Evolutionary conservation across 2,888 invertebrate species (phyloP).

Genomic region (Crossocerus cetratus): DNA sequence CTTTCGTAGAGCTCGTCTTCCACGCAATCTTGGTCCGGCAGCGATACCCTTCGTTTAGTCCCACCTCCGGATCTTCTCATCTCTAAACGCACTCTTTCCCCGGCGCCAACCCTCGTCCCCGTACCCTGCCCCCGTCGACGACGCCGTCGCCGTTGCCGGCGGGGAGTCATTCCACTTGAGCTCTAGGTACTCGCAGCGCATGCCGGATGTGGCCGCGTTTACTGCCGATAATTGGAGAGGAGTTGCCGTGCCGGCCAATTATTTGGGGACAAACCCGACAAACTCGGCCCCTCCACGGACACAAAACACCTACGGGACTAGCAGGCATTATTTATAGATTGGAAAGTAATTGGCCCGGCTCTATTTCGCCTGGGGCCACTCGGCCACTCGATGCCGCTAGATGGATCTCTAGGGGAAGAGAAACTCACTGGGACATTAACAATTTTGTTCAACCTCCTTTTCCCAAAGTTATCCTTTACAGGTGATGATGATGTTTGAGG

Average conservation of each 20-base stretch:
- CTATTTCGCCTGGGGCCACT: no score
- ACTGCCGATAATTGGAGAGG: slow-evolving; percentile 76
- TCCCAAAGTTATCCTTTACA: neutral
- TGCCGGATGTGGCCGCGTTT: slow-evolving; percentile 76
- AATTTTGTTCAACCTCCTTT: neutral
- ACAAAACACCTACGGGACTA: neutral
- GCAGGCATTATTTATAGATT: neutral
- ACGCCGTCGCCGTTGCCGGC: slow-evolving; percentile 52
- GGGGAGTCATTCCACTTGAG: slow-evolving; percentile 51
- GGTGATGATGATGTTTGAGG: neutral
- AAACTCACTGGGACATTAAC: neutral
- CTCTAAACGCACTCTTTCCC: slow-evolving; percentile 16
- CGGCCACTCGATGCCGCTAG: neutral
- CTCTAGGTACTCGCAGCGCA: slow-evolving; percentile 51
- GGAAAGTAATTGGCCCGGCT: neutral
- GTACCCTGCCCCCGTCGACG: slow-evolving; percentile 42
- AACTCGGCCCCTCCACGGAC: slow-evolving; percentile 11
- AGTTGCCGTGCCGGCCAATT: slow-evolving; percentile 70
- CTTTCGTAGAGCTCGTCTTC: no score
- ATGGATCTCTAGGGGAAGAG: neutral
- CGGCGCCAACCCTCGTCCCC: slow-evolving; percentile 50
- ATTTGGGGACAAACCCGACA: slow-evolving; percentile 72
- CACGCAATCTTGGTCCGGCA: no score
- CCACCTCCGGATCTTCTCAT: neutral
- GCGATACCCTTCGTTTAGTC: no score